Evolutionary conservation across 2,113 vertebrate species (phyloP).

Genomic region (Glaucomys volans): DNA sequence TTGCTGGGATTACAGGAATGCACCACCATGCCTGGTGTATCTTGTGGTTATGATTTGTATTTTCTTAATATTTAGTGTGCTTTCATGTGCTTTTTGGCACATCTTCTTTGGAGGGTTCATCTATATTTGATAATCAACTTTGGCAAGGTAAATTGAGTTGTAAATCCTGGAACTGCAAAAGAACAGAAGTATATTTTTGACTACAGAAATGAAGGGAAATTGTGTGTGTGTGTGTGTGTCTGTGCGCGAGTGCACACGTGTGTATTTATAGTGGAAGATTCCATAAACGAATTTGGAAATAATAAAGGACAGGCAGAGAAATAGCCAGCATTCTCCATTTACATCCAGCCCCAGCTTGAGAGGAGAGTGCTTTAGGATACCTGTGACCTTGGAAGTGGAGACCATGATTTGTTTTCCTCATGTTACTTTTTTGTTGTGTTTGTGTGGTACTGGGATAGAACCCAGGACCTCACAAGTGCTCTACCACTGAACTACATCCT

Average conservation of each 20-base stretch:
- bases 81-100: neutral
- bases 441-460: neutral
- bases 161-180: conserved; percentile 13
- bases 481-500: neutral
- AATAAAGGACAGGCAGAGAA: conserved; percentile 5
- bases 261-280: neutral
- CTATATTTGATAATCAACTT: conserved; percentile 27
- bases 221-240: neutral
- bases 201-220: neutral
- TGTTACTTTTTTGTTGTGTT: neutral
- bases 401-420: neutral
- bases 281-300: neutral
- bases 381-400: conserved; percentile 32
- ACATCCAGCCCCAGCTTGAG: neutral
- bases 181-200: neutral
- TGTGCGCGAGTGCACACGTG: neutral
- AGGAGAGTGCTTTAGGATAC: neutral
- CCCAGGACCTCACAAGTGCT: neutral
- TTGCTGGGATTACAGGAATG: too few relatives aligned
- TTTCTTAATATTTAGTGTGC: neutral
- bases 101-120: conserved; percentile 36
- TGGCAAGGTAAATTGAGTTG: neutral
- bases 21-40: too few relatives aligned
- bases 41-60: conserved; percentile 48
- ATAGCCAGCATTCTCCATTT: neutral